Evolutionary conservation across 23 tunicate species (phyloP).

Genomic region (Ciona savignyi): DNA sequence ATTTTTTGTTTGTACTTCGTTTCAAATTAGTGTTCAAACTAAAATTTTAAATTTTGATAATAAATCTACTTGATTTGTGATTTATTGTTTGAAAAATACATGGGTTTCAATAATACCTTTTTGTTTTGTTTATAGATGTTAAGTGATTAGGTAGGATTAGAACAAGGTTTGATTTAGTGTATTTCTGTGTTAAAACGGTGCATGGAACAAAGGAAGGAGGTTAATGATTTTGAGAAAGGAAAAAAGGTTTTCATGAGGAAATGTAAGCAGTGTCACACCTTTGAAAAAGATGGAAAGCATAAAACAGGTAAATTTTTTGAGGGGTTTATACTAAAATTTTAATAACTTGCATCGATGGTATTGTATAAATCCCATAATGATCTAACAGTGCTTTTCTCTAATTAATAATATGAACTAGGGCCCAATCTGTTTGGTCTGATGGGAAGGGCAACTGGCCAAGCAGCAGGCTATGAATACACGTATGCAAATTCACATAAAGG

Average conservation of each 20-base stretch:
- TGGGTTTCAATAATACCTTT: too few relatives aligned
- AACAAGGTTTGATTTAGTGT: too few relatives aligned
- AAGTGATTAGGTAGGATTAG: too few relatives aligned
- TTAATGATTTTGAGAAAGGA: conserved; percentile 66
- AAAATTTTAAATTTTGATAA: too few relatives aligned
- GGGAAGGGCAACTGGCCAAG: conserved; percentile 92
- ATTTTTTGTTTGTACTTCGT: too few relatives aligned
- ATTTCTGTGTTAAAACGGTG: too few relatives aligned
- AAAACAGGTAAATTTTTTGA: conserved; percentile 59
- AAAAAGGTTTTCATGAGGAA: conserved; percentile 76
- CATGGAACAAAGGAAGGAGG: neutral
- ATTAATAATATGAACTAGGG: conserved; percentile 54
- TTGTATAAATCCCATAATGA: too few relatives aligned
- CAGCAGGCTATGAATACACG: conserved; percentile 63
- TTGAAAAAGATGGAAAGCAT: conserved; percentile 54
- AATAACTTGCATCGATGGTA: neutral
- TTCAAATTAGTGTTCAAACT: too few relatives aligned
- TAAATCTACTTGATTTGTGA: too few relatives aligned
- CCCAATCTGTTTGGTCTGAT: conserved; percentile 83
- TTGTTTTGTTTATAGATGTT: too few relatives aligned
- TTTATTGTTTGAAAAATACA: too few relatives aligned
- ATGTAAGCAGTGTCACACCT: conserved; percentile 95
- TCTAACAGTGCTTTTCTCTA: neutral
- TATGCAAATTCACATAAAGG: conserved; percentile 79
- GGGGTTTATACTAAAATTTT: neutral